Evolutionary conservation across 2,113 vertebrate genomes (phyloP), one percentile per base, ranked within the genome.

Genomic region (Callipepla californica): DNA sequence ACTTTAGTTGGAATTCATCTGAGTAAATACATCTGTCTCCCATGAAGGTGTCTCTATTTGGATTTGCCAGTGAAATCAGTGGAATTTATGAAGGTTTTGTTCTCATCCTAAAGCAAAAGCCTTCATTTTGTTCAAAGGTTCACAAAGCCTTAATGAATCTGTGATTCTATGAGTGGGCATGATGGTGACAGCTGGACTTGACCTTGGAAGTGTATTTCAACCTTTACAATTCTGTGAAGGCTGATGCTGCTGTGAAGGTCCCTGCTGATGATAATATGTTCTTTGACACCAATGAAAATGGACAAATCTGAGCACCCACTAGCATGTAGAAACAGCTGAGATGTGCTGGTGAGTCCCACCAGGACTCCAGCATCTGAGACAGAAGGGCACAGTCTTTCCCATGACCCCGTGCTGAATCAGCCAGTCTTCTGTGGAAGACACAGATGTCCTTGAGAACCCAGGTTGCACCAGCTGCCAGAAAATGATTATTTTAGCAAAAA

Each of bases 311-410:
- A 7, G 55, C 26, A 42, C 14, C 14, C 18, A 55, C 12, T 26
- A 36, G 4, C 2, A 2, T 57, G 25, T 28, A 48, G 14, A 6
- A 44, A 8, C 6, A 50, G 8, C 1, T 1, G n/a, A 34, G 53
- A 44, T 38, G 15, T 68, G 47, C 48, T 40, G 3, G 2, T 22
- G 13, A 25, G 18, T 45, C 26, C 57, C 14, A 89, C 6, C 17
- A 70, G 42, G 7, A 47, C 20, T 53, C 9, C 38, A 66, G 20
- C 48, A 58, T 16, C 44, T 51, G 11, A 36, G 34, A 32, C 25
- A 65, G 11, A 13, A 12, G 28, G 20, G 2, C 17, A 57, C 5
- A 65, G 17, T 44, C 38, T 53, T 85, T 50, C 14, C 32, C 50
- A 40, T 13, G n/a, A 32, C 8, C 15, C 50, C 36, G 14, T 11